Base-by-base conservation (phyloP, 2,888 invertebrate genomes). In the Nephrotoma guestfalica region DNA sequence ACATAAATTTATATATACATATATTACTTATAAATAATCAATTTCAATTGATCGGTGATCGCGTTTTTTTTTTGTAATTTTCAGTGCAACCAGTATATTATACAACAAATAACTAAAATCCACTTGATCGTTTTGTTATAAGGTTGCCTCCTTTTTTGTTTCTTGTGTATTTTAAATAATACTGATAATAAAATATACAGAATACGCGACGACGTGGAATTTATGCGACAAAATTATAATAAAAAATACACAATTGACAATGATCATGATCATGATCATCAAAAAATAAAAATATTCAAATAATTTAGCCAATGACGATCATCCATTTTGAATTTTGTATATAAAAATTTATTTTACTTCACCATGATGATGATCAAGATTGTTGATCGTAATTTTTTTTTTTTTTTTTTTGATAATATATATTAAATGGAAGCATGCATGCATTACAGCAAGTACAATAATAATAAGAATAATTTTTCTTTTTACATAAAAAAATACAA, bases 21-120 rank as follows among this genome's bases (percentile, higher is more conserved):
- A 30, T 30, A 30, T 71, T 30, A 83, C 40, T 84, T 84, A 41
- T 84, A 41, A 41, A 41, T 84, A 84, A 84, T 84, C 84, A 84
- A 84, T 84, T 84, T 84, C 84, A 84, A 84, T 84, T 84, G 84
- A 84, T 84, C 84, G 84, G 5, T 41, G 41, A 41, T 83, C 83
- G 41, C 40, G 13, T 41, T 83, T 84, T 84, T 84, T 84, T 41
- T 84, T 13, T 84, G 83, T 83, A 40, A 41, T 83, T 83, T 57
- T 57, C 51, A 57, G 51, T 15, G n/a, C 51, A 57, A 57, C 71
- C 30, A 71, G 71, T 30, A 71, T 30, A 51, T 6, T 57, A 57
- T 57, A 18, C 51, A n/a, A 30, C 30, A 18, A 71, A 51, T 15
- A 18, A 51, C 51, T 51, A 15, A 71, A 42, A 84, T 84, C 84